These are phyloP conservation scores for Zalophus californianus DNA, from an alignment of 2,797 vertebrate species.

Conservation along the genomic window DNA sequence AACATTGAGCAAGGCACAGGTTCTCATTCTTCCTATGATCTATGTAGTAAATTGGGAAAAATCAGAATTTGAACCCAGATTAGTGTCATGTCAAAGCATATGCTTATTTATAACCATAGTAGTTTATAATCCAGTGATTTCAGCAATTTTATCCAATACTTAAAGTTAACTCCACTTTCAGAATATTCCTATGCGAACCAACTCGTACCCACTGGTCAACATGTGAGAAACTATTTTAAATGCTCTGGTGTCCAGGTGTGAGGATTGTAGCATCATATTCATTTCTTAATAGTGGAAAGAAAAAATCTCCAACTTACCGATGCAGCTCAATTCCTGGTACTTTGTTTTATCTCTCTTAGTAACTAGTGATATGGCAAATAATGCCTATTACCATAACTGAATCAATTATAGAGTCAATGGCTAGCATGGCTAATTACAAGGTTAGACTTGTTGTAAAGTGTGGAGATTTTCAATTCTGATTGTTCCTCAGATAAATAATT, in stretches of 20 bases:
- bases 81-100: neutral
- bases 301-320: neutral
- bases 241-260: neutral
- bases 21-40: neutral
- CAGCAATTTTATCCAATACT: neutral
- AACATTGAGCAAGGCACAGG: neutral
- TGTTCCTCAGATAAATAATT: neutral
- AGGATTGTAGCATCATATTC: accelerated
- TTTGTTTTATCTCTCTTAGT: neutral
- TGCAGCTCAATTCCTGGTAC: neutral
- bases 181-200: neutral
- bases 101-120: neutral
- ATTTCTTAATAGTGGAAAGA: neutral
- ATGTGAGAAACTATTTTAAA: neutral
- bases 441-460: neutral
- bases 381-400: neutral
- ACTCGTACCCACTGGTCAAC: neutral
- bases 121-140: neutral
- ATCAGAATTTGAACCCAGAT: neutral
- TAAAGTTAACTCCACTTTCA: neutral
- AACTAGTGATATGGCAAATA: neutral
- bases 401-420: neutral
- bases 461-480: neutral
- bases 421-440: neutral
- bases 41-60: neutral